A percentile compares a stretch with the other conserved stretches of the same genome.
These are phyloP conservation scores for Agonopterix subpropinquella DNA, from an alignment of 2,888 invertebrate genomes.

Conservation along the genomic window DNA sequence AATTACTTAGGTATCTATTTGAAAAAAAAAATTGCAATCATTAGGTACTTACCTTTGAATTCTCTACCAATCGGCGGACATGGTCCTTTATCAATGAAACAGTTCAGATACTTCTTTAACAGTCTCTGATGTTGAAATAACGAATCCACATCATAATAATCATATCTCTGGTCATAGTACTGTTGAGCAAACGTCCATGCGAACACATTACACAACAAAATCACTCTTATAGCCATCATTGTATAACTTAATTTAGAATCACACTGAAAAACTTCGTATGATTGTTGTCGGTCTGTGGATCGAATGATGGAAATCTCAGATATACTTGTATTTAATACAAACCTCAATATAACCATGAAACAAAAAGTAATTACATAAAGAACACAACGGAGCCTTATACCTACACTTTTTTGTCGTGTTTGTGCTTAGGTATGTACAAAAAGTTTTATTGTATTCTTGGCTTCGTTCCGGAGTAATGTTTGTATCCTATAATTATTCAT, in stretches of 20 bases:
- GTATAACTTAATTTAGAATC: background rate
- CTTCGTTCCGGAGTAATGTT: too few species aligned
- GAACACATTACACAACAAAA: slow-evolving; percentile 15
- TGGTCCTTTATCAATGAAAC: slow-evolving; percentile 58
- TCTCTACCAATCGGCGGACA: slow-evolving; percentile 51
- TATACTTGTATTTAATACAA: too few species aligned
- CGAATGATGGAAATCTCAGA: slow-evolving; percentile 27
- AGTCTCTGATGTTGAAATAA: slow-evolving; percentile 80
- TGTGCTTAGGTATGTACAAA: too few species aligned
- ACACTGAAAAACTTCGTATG: background rate
- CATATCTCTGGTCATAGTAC: slow-evolving; percentile 65
- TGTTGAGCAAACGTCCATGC: slow-evolving; percentile 23
- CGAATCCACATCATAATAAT: slow-evolving; percentile 81
- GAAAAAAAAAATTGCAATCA: too few species aligned
- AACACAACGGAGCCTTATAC: too few species aligned
- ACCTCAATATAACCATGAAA: too few species aligned
- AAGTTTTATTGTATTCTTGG: too few species aligned
- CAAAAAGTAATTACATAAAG: too few species aligned
- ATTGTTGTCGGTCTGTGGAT: too few species aligned
- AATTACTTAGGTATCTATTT: too few species aligned
- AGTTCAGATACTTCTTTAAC: slow-evolving; percentile 80
- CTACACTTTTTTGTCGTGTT: too few species aligned
- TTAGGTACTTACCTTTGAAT: slow-evolving; percentile 43
- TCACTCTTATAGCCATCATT: slow-evolving; percentile 10
- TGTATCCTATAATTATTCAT: too few species aligned